Evolutionary conservation across 2,888 invertebrate genomes (phyloP).

Genomic region (Melangyna quadrimaculata): DNA sequence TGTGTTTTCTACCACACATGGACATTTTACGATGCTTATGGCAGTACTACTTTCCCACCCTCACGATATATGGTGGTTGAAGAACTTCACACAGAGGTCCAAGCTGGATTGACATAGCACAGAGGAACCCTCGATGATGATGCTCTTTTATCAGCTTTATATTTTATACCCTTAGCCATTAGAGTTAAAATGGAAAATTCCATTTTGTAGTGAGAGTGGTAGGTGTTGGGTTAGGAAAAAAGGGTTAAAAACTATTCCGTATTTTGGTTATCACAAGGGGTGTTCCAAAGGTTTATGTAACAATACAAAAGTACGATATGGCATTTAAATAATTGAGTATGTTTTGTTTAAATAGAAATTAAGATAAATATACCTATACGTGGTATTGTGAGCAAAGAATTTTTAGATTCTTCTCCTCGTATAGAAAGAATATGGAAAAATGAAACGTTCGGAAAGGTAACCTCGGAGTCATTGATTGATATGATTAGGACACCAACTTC

Average conservation of each 20-base stretch:
- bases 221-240: neutral
- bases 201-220: conserved; percentile 21
- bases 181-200: neutral
- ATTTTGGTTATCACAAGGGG: conserved; percentile 43
- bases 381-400: neutral
- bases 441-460: too few relatives aligned
- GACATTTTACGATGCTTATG: conserved; percentile 33
- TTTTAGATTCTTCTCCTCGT: too few relatives aligned
- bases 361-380: conserved; percentile 17
- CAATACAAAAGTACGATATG: conserved; percentile 55
- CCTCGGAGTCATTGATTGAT: too few relatives aligned
- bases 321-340: conserved; percentile 35
- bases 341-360: conserved; percentile 39
- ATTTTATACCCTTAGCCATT: conserved; percentile 4
- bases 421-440: too few relatives aligned
- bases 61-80: conserved; percentile 7
- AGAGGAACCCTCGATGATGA: conserved; percentile 44
- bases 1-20: conserved; percentile 40
- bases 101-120: conserved; percentile 34
- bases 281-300: neutral
- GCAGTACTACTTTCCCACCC: neutral
- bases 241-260: conserved; percentile 46
- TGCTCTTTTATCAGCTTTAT: conserved; percentile 54
- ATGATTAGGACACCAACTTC: too few relatives aligned
- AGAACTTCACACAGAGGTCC: conserved; percentile 31